Evolutionary conservation across 1,140 invertebrate genomes (phyloP), one percentile per base, ranked within the genome.

Genomic region (Pollicipes pollicipes): DNA sequence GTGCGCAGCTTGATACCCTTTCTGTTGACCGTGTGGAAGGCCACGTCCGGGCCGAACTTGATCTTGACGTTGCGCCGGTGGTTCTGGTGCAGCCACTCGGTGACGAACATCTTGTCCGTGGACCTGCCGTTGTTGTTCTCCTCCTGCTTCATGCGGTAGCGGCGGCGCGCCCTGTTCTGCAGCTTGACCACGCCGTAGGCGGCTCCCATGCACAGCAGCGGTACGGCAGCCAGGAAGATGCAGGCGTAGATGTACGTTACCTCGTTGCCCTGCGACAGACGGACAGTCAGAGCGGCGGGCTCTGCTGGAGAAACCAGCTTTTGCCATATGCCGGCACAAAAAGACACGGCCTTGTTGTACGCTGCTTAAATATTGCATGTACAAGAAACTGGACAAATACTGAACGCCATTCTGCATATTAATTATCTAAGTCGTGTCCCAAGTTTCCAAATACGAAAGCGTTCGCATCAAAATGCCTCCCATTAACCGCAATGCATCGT

Each of bases 221-320:
- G 95, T 30, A 99, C 88, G 77, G 93, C 95, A 3, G 85, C 88
- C 13, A 96, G 83, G 70, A 92, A 89, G 3, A 98, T 84, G 75
- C 92, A 95, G 0, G 88, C 91, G 81, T 97, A 97, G 75, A 98
- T 97, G 81, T 95, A 99, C 3, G 93, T 89, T 66, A 98, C 83
- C 80, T 99, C 96, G 77, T 94, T 98, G 29, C 95, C 95, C 83
- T 94, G 83, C 70, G 88, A 28, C 24, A 77, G 74, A 68, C 13
- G n/a, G n/a, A 4, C 4, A 69, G 26, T 35, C n/a, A 29, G 30
- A 6, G 1, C 32, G 1, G 27, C 26, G 1, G 27, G 35, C 30
- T n/a, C n/a, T n/a, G n/a, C n/a, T n/a, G n/a, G n/a, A n/a, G n/a
- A n/a, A n/a, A n/a, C n/a, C n/a, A n/a, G n/a, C n/a, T n/a, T n/a